Evolutionary conservation across 2,888 invertebrate genomes (phyloP), one percentile per base, ranked within the genome.

Genomic region (Heliconius sara): DNA sequence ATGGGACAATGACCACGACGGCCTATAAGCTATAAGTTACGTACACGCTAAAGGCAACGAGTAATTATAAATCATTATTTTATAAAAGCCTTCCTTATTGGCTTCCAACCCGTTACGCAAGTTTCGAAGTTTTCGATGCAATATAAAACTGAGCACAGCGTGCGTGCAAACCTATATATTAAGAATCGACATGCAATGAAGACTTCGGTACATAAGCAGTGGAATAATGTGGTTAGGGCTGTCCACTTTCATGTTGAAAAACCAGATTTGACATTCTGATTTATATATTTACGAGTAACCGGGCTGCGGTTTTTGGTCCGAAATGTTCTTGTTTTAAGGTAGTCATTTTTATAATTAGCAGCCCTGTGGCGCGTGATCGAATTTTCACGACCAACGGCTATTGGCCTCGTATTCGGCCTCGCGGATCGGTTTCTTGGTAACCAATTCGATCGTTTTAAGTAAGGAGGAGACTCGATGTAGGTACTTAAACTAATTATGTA

Each of bases 101-200:
- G 84, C 67, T 80, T 79, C 76, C 78, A 82, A 83, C 83, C 79
- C 79, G 83, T 83, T 82, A 81, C 81, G 78, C 82, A 78, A 81
- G 79, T 79, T 79, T 68, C 81, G 76, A 81, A 76, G 79, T 81
- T 81, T 80, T 78, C 78, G 76, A 77, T 76, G 81, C 76, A 57
- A 80, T 79, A 80, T 81, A 82, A 82, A 87, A 87, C 84, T 86
- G 84, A 85, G 84, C 90, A 81, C 91, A 89, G 91, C 92, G 87
- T 91, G 91, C 88, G 90, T 89, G 89, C 85, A 87, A 88, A 86
- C 83, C 83, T 86, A 85, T 91, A 91, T 86, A 88, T 86, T 84
- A 88, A 88, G 88, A 88, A 87, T 82, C 81, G 80, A 93, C 93
- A 93, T 89, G 91, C 92, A 91, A 91, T 89, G 89, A 89, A 89